Base-by-base conservation (phyloP, 2,888 invertebrate species). In the Stenurella melanura region DNA sequence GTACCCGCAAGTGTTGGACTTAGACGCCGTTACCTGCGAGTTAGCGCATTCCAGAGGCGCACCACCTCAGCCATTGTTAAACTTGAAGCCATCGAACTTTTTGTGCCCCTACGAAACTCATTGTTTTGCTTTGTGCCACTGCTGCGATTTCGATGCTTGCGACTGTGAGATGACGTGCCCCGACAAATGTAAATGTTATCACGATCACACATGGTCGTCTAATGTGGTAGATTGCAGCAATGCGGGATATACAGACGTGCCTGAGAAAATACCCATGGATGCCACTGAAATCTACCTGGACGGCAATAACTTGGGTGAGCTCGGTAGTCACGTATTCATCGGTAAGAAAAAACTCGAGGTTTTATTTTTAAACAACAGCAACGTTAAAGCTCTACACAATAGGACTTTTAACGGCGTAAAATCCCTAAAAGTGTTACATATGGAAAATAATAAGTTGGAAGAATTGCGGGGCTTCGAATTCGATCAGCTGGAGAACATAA, bases 161-260 rank as follows among this genome's bases (percentile, higher is more conserved):
- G 96, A 97, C 90, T 96, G 96, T 90, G 95, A 96, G 92, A 96
- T 96, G 95, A 95, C 95, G 84, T 97, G 96, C 89, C 96, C 96
- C 82, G 93, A 93, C 89, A 94, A 94, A 89, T 97, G 96, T 90
- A 93, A 94, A 82, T 97, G 96, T 89, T 96, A 94, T 91, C 95
- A 96, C 91, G 96, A 96, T 91, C 94, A 95, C 89, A 93, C 94
- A 84, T 96, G 96, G 95, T 93, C 93, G 84, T 94, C 95, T 87
- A 96, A 96, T 91, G 94, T 96, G 74, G 95, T 96, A 82, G 95
- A 95, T 91, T 96, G 96, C 90, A 94, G 94, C 83, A 93, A 92
- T 87, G 93, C 93, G 83, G 94, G 93, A 81, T 94, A 94, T 90
- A 93, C 93, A 86, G 91, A 91, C 88, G 94, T 96, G 80, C 96